Evolutionary conservation across 2,113 vertebrate species (phyloP), one percentile per base, ranked within the genome.

Genomic region (Macquaria ambigua): DNA sequence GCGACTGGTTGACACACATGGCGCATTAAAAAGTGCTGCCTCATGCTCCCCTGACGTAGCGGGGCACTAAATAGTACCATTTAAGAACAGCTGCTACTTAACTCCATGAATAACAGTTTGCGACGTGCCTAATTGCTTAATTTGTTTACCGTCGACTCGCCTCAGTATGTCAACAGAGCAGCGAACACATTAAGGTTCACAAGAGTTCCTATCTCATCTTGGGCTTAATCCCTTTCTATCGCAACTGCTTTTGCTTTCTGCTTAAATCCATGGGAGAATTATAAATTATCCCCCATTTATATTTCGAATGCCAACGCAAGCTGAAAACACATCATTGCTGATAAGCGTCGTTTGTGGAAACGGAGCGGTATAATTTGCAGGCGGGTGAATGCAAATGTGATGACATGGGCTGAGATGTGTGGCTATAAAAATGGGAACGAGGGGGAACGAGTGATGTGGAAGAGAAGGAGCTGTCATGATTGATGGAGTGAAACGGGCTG

Each of bases 401-500:
- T 89, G 93, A 93, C 92, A 94, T 81, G 89, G 92, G 89, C 90
- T 84, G 90, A 87, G 92, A 90, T 91, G 91, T 89, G 90, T 82
- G 91, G 90, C 88, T 86, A 85, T 85, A 87, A 87, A 92, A 93
- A 89, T 50, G 85, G 63, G 87, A 90, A 70, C 8, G 81, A 85
- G 84, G 82, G 74, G 74, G 74, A 74, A 72, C 79, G 77, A 87
- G 90, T 87, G 91, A 93, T 88, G 88, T 87, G 93, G 93, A 90
- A 91, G 91, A 91, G 91, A 93, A 91, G 88, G 85, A 90, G 92
- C 92, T 92, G 92, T 93, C 91, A 90, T 91, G 90, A 92, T 91
- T 94, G 94, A 95, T 93, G 87, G 93, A 94, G 91, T 87, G 92
- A 92, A 90, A 93, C 81, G 64, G 81, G 86, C 87, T 86, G 91